A percentile compares a stretch with the other conserved stretches of the same genome.
phyloP scores from a whole-genome alignment of 2,113 vertebrate genomes.

The Erpornis zantholeuca region DNA sequence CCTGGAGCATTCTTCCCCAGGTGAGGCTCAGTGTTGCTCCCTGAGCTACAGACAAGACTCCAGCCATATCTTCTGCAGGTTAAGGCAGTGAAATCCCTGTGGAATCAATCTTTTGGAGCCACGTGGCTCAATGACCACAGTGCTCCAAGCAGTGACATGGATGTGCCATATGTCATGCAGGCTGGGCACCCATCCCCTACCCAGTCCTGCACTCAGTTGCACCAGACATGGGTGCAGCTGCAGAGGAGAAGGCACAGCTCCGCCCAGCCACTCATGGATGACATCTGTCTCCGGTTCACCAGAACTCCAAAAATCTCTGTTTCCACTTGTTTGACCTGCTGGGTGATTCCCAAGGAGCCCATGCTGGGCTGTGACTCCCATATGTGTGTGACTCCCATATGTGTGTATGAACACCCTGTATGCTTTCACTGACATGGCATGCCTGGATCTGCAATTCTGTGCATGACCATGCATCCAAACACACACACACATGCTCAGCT shows the following conservation, averaged over 20 bases:
- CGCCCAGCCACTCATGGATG: too few species aligned
- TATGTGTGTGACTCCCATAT: not conserved
- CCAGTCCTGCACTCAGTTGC: not conserved
- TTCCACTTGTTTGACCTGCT: not conserved
- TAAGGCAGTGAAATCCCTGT: not conserved
- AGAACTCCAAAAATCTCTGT: not conserved
- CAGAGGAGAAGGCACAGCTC: not conserved
- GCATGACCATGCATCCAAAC: not conserved
- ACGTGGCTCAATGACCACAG: rapidly evolving
- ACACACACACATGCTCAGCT: rapidly evolving
- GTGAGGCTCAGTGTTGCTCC: not conserved
- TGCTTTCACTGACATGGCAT: rapidly evolving
- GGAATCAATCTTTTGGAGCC: not conserved
- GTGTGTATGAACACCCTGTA: rapidly evolving
- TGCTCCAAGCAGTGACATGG: not conserved
- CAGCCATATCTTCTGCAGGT: not conserved
- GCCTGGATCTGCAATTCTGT: not conserved
- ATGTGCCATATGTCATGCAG: not conserved
- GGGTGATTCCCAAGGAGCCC: not conserved
- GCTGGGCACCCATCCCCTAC: not conserved
- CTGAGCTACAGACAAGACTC: not conserved
- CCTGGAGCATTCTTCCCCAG: not conserved
- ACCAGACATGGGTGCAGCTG: too few species aligned
- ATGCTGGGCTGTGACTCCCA: not conserved
- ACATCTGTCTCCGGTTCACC: not conserved